phyloP scores from a whole-genome alignment of 2,797 vertebrate genomes.

The Hephaestus fuliginosus region DNA sequence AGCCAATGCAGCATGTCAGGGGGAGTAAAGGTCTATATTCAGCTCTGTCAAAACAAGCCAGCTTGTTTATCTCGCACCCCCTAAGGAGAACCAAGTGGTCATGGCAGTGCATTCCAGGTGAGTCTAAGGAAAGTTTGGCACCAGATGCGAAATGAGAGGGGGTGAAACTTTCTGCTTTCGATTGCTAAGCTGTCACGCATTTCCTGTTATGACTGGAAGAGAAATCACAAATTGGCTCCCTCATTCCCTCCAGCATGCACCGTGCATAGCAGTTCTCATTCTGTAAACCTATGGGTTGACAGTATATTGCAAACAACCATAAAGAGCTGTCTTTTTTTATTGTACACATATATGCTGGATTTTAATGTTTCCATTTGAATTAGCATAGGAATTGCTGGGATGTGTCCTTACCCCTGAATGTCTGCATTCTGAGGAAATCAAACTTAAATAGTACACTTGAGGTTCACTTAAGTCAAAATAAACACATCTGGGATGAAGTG shows the following conservation, averaged over 20 bases:
- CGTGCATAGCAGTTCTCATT: conserved; percentile 17
- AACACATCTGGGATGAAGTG: conserved; percentile 4
- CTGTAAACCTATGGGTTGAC: conserved; percentile 18
- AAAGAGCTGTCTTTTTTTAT: conserved; percentile 8
- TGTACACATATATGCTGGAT: conserved; percentile 16
- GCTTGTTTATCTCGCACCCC: conserved; percentile 73
- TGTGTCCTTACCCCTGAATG: conserved; percentile 16
- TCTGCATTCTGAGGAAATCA: conserved; percentile 10
- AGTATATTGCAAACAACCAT: conserved; percentile 13
- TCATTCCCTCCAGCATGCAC: conserved; percentile 29
- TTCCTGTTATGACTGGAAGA: conserved; percentile 56
- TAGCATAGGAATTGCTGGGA: conserved; percentile 17
- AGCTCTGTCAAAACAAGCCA: conserved; percentile 79
- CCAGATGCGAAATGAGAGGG: conserved; percentile 52
- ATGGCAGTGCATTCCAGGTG: conserved; percentile 70
- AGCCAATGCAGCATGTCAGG: conserved; percentile 75
- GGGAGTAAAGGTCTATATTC: conserved; percentile 77
- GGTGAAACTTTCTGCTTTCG: conserved; percentile 67
- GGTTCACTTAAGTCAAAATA: conserved; percentile 24
- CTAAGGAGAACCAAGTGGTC: conserved; percentile 59
- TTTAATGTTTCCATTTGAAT: conserved; percentile 15
- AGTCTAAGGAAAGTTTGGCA: conserved; percentile 62
- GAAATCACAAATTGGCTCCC: conserved; percentile 64
- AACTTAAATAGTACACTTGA: conserved; percentile 4
- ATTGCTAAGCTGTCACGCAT: conserved; percentile 63